Percentiles rank a stretch among this genome's conserved stretches.
Evolutionary conservation across 2,888 invertebrate genomes (phyloP).

Genomic region (Eupithecia inturbata): DNA sequence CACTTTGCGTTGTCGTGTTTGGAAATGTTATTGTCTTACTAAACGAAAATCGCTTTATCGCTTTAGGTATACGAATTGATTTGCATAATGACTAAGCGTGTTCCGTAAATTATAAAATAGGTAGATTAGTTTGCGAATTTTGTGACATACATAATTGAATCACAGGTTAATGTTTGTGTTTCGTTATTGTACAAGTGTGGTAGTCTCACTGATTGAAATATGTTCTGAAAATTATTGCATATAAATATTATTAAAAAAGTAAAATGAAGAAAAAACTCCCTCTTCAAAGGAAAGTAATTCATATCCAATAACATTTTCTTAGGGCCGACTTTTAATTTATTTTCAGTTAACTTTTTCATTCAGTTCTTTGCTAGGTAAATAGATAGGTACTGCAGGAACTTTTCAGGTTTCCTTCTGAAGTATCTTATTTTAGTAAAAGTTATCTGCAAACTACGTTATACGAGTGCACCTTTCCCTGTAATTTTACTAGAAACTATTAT

Average conservation of each 20-base stretch:
- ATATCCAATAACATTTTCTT: neutral
- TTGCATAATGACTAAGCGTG: neutral
- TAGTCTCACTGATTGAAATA: neutral
- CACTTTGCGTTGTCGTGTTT: neutral
- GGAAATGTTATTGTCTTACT: neutral
- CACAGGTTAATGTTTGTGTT: neutral
- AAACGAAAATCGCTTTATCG: neutral
- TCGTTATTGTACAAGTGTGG: neutral
- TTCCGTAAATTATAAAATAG: neutral
- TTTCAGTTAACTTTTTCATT: neutral
- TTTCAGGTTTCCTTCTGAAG: neutral
- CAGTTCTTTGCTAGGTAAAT: neutral
- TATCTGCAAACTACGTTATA: neutral
- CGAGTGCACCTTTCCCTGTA: neutral
- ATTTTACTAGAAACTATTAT: slow-evolving; percentile 6
- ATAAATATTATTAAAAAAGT: too few species aligned
- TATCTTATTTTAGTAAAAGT: neutral
- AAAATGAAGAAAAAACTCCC: neutral
- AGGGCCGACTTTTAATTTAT: neutral
- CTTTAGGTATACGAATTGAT: neutral
- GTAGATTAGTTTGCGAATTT: neutral
- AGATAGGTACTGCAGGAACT: neutral
- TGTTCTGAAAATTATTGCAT: neutral
- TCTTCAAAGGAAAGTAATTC: neutral
- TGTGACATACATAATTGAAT: neutral